Evolutionary conservation across 2,888 invertebrate genomes (phyloP).

Genomic region (Tridacna crocea): DNA sequence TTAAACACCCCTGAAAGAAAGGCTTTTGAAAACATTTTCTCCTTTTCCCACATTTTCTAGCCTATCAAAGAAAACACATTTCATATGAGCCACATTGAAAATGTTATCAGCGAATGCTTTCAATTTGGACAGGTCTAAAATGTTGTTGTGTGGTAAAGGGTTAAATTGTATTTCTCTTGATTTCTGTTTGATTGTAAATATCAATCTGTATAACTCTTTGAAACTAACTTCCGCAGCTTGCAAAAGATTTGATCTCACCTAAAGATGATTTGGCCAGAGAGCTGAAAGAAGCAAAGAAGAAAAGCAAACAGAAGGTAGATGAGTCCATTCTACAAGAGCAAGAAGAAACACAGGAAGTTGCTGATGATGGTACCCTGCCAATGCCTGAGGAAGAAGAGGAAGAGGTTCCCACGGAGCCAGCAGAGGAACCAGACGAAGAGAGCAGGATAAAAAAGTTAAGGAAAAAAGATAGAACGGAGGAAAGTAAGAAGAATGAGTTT

Average conservation of each 20-base stretch:
- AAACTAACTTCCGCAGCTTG: constrained; percentile 65
- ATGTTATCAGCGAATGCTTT: too few relatives aligned
- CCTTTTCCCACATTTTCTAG: too few relatives aligned
- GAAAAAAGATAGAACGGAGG: constrained; percentile 59
- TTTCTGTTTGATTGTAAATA: too few relatives aligned
- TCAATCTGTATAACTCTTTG: too few relatives aligned
- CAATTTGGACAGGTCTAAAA: too few relatives aligned
- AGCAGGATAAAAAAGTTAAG: constrained; percentile 52
- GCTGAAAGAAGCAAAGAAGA: constrained; percentile 73
- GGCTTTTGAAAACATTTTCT: too few relatives aligned
- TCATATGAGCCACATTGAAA: too few relatives aligned
- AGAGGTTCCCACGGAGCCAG: constrained; percentile 37
- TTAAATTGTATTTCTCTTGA: too few relatives aligned
- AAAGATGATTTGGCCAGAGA: constrained; percentile 77
- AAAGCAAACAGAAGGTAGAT: constrained; percentile 73
- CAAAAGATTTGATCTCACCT: constrained; percentile 72
- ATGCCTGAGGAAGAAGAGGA: constrained; percentile 70
- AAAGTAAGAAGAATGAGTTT: constrained; percentile 50
- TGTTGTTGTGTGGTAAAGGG: too few relatives aligned
- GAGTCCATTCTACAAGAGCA: constrained; percentile 71
- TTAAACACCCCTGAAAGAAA: too few relatives aligned
- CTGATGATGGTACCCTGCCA: constrained; percentile 72
- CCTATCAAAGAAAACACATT: too few relatives aligned
- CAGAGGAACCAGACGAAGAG: constrained; percentile 37
- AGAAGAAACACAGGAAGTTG: constrained; percentile 55